Conservation (phyloP, 2,888 invertebrate species). For the Hirtodrosophila alboralis region DNA sequence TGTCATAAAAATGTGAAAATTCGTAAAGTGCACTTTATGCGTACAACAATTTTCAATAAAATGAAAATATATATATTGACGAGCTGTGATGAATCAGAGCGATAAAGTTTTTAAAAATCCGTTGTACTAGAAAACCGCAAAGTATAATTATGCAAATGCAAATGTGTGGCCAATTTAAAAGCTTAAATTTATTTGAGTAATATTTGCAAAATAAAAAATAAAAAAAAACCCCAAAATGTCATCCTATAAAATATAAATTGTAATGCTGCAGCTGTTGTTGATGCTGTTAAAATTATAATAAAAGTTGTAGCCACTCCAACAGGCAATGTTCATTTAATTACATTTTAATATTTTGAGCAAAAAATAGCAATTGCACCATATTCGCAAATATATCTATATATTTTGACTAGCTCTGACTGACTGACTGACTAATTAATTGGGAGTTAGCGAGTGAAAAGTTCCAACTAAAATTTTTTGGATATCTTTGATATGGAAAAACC, state of each 20-base stretch:
- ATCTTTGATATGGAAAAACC: too few species aligned
- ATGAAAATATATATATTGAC: conserved; percentile 36
- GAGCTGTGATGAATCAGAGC: conserved; percentile 7
- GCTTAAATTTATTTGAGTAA: neutral
- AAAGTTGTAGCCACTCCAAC: conserved; percentile 2
- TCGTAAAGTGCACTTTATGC: conserved; percentile 73
- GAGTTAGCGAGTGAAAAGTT: too few species aligned
- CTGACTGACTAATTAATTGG: too few species aligned
- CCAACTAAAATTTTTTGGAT: too few species aligned
- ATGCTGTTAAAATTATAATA: conserved; percentile 18
- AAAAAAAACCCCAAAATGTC: too few species aligned
- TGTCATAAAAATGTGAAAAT: conserved; percentile 77
- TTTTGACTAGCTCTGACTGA: too few species aligned
- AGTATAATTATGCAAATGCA: conserved; percentile 11
- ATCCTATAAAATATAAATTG: too few species aligned
- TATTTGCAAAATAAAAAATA: too few species aligned
- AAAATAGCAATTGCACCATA: conserved; percentile 44
- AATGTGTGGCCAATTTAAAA: neutral
- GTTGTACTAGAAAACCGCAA: conserved; percentile 1
- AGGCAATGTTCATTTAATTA: conserved; percentile 63
- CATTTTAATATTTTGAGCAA: conserved; percentile 60
- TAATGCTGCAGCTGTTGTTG: neutral
- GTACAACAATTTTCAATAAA: conserved; percentile 28
- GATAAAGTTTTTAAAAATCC: too few species aligned
- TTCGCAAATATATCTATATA: neutral